Evolutionary conservation across 2,888 invertebrate species (phyloP).

Genomic region (Cosmorhoe ocellata): DNA sequence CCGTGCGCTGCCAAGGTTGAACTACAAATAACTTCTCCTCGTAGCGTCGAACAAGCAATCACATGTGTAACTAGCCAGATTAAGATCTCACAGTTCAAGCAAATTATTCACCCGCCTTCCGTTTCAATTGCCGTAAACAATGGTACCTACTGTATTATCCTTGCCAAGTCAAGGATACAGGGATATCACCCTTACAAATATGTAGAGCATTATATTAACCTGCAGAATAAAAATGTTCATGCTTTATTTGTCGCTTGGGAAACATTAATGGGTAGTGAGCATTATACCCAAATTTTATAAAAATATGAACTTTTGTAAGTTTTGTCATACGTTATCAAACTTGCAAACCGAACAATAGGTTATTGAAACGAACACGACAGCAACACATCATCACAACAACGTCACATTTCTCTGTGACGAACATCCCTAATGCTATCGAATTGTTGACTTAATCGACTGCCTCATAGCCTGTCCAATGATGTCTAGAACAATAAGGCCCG

Average conservation of each 20-base stretch:
- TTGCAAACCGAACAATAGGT: no score
- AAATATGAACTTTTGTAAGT: no score
- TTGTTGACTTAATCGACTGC: conserved; percentile 45
- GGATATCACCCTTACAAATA: conserved; percentile 8
- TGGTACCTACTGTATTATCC: conserved; percentile 33
- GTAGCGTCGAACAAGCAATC: conserved; percentile 22
- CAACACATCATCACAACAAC: no score
- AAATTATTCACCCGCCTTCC: conserved; percentile 36
- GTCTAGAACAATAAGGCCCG: conserved; percentile 46
- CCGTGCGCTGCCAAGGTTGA: background rate
- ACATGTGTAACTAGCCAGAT: conserved; percentile 23
- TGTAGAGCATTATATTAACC: no score
- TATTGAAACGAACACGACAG: no score
- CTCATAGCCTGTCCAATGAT: conserved; percentile 38
- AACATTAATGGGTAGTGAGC: no score
- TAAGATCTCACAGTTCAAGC: conserved; percentile 17
- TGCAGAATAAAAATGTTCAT: no score
- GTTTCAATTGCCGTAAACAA: conserved; percentile 33
- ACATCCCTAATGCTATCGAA: conserved; percentile 35
- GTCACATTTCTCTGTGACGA: background rate
- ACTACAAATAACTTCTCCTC: conserved; percentile 7
- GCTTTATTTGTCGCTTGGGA: no score
- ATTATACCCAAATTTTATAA: no score
- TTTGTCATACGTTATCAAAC: no score
- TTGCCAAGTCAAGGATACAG: conserved; percentile 6